These are phyloP conservation scores for Antigone vipio DNA, from an alignment of 2,113 vertebrate genomes.

Conservation along the genomic window DNA sequence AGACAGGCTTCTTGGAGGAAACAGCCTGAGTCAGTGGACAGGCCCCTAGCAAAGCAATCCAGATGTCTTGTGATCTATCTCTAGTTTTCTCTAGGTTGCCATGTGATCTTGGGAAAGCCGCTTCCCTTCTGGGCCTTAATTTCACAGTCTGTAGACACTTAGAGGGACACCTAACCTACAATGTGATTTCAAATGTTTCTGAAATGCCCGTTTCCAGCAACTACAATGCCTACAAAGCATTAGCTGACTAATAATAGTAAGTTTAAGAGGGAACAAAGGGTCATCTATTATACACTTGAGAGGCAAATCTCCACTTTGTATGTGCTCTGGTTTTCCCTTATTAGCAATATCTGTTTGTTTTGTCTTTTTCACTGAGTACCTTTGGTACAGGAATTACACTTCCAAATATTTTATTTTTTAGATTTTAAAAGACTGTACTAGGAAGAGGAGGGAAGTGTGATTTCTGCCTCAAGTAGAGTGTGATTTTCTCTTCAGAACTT, in stretches of 20 bases:
- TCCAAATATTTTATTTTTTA: neutral
- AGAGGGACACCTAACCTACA: neutral
- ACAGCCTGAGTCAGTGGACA: neutral
- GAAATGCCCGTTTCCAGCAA: neutral
- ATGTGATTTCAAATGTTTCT: neutral
- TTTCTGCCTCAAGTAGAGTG: neutral
- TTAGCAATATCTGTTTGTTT: neutral
- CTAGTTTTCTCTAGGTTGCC: neutral
- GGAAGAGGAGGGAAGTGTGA: neutral
- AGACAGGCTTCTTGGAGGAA: neutral
- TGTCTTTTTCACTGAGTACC: neutral
- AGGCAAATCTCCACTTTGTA: neutral
- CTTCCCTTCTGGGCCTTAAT: neutral
- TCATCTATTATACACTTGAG: neutral
- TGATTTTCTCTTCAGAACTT: neutral
- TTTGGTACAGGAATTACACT: neutral
- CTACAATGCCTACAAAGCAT: neutral
- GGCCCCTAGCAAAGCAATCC: neutral
- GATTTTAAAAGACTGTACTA: neutral
- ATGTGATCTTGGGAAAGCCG: neutral
- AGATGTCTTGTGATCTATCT: conserved; percentile 13
- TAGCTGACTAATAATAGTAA: neutral
- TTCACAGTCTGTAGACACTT: neutral
- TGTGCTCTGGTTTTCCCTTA: neutral
- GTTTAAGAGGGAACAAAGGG: neutral